A percentile compares a stretch with the other conserved stretches of the same genome.
Conservation (phyloP, 2,113 vertebrate species). For the Pachyramphus minor region DNA sequence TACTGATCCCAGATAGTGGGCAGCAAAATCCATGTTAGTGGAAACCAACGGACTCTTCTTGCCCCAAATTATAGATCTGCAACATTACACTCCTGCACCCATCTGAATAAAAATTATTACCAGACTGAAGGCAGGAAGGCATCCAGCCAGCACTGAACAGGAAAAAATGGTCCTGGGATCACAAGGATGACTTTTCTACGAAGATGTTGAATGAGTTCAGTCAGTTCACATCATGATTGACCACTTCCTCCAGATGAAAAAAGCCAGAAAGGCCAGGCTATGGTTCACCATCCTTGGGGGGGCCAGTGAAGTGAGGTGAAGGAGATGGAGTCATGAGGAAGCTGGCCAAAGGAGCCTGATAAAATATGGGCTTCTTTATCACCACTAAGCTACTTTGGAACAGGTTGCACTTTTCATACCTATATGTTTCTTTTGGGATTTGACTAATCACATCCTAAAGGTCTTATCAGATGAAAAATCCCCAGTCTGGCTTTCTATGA, state of each 20-base stretch:
- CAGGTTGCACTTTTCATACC: background rate
- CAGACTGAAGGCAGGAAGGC: background rate
- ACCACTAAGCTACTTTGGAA: background rate
- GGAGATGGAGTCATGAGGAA: background rate
- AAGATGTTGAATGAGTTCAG: background rate
- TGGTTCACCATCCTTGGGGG: background rate
- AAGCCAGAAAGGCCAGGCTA: background rate
- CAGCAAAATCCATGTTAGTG: background rate
- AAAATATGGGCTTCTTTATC: background rate
- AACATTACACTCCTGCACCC: background rate
- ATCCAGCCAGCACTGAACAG: background rate
- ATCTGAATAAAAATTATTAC: background rate
- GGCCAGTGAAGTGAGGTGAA: background rate
- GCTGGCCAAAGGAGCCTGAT: background rate
- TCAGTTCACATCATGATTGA: background rate
- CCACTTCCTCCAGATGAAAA: background rate
- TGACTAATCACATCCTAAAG: background rate
- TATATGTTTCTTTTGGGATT: background rate
- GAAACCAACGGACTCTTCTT: background rate
- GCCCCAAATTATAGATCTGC: background rate
- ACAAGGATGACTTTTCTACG: background rate
- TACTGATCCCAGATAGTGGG: background rate
- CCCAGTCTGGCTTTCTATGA: background rate
- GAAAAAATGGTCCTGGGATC: background rate
- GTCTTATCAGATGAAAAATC: background rate